Conservation (phyloP, 2,113 vertebrate species). For the Prunella himalayana region DNA sequence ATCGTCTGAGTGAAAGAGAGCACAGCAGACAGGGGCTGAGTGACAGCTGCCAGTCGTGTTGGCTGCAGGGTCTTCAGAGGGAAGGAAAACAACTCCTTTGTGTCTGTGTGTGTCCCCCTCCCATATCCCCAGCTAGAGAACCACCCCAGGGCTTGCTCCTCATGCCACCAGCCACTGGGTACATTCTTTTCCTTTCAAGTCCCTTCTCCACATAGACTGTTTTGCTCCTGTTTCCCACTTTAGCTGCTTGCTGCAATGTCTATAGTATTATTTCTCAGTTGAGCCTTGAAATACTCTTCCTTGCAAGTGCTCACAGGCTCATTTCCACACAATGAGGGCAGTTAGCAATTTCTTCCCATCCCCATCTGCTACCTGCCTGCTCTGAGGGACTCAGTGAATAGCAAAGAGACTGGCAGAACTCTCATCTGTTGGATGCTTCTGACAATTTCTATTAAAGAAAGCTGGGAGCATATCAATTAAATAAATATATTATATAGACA, state of each 20-base stretch:
- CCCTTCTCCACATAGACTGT: background rate
- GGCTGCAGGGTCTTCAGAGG: background rate
- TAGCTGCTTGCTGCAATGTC: background rate
- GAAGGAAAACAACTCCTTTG: background rate
- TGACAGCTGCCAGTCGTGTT: constrained; percentile 12
- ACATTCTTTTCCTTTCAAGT: background rate
- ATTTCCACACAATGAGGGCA: constrained; percentile 31
- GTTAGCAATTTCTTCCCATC: constrained; percentile 32
- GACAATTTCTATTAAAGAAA: constrained; percentile 36
- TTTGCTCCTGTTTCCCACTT: constrained; percentile 11
- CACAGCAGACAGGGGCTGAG: background rate
- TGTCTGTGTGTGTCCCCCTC: background rate
- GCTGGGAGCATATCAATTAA: constrained; percentile 49
- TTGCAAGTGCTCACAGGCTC: background rate
- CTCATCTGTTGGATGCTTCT: constrained; percentile 8
- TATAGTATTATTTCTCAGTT: background rate
- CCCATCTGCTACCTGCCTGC: constrained; percentile 57
- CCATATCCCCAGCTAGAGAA: background rate
- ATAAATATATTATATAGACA: constrained; percentile 41
- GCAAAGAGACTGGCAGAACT: background rate
- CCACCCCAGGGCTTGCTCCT: background rate
- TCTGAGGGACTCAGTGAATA: background rate
- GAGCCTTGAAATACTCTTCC: background rate
- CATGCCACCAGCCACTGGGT: background rate
- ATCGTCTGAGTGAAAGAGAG: background rate